Conservation (phyloP, 2,888 invertebrate genomes). For the Phragmatobia fuliginosa region DNA sequence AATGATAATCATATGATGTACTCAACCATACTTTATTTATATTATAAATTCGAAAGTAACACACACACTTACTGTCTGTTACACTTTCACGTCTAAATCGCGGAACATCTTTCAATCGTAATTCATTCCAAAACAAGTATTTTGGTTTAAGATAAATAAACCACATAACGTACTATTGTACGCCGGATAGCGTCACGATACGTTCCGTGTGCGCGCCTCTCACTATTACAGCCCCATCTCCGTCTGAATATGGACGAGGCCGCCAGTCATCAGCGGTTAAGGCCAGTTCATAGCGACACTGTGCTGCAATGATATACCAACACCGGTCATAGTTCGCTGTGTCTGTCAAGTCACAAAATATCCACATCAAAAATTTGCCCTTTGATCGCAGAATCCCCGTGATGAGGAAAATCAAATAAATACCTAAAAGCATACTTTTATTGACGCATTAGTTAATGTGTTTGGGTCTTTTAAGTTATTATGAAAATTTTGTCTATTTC, state of each 20-base stretch:
- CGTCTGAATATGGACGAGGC: neutral
- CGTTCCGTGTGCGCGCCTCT: neutral
- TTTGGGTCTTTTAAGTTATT: neutral
- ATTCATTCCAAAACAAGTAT: neutral
- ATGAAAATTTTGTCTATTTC: neutral
- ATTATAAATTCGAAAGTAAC: too few species aligned
- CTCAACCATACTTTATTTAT: too few species aligned
- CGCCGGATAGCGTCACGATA: neutral
- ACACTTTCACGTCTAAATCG: too few species aligned
- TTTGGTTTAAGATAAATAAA: neutral
- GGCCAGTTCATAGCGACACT: neutral
- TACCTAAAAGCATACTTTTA: neutral
- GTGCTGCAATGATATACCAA: constrained; percentile 3
- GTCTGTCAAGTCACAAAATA: neutral
- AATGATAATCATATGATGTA: neutral
- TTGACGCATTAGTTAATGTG: neutral
- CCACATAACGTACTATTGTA: neutral
- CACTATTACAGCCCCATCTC: neutral
- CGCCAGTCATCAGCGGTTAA: constrained; percentile 1
- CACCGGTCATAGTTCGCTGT: neutral
- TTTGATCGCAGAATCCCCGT: neutral
- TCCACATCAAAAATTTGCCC: neutral
- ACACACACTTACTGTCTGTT: too few species aligned
- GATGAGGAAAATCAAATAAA: neutral
- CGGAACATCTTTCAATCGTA: neutral